Evolutionary conservation across 92 coral and sea anemone genomes (phyloP).

Genomic region (Zoanthus solanderi): DNA sequence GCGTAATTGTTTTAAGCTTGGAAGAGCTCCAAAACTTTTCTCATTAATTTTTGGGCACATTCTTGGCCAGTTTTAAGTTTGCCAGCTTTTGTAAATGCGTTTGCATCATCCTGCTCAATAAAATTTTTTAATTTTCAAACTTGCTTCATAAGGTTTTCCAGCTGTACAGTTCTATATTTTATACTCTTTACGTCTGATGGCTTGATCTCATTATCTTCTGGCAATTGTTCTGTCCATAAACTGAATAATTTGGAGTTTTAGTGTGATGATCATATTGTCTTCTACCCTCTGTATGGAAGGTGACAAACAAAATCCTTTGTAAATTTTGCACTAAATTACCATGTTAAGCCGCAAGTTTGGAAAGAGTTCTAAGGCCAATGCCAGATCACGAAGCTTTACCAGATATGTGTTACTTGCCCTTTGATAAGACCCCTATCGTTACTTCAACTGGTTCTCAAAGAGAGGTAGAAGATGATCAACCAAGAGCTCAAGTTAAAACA

Average conservation of each 20-base stretch:
- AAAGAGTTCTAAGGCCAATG: not conserved
- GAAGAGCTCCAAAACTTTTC: constrained; percentile 15
- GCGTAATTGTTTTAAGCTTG: constrained; percentile 37
- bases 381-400: not conserved
- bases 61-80: constrained; percentile 34
- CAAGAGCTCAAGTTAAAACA: constrained; percentile 37
- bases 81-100: constrained; percentile 23
- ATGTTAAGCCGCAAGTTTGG: not conserved
- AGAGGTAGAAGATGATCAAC: constrained; percentile 40
- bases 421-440: constrained; percentile 19
- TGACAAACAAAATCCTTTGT: constrained; percentile 44
- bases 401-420: not conserved
- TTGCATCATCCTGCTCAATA: not conserved
- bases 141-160: constrained; percentile 10
- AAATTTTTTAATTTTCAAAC: not conserved
- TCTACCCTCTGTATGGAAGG: not conserved
- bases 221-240: constrained; percentile 14
- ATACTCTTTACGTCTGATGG: constrained; percentile 12
- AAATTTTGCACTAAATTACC: not conserved
- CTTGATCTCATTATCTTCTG: constrained; percentile 8
- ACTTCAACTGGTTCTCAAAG: not conserved
- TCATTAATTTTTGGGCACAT: constrained; percentile 52
- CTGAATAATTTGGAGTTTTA: not conserved
- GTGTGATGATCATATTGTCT: constrained; percentile 23
- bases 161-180: not conserved